Evolutionary conservation across 2,113 vertebrate genomes (phyloP).

Genomic region (Pygoscelis adeliae): DNA sequence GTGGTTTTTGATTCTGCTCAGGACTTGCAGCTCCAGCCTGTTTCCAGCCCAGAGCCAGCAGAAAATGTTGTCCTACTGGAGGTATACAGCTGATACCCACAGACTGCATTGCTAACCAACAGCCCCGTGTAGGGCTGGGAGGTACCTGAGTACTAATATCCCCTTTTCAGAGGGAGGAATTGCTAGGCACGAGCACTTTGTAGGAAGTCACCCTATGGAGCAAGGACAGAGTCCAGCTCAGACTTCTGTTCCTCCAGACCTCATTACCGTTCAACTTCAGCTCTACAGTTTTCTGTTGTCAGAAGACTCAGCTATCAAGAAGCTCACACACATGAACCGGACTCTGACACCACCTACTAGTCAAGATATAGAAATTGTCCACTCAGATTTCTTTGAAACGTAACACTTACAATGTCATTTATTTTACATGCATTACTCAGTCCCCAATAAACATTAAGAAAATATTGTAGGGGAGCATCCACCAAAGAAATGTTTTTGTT

Average conservation of each 20-base stretch:
- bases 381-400: background rate
- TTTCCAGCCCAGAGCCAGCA: background rate
- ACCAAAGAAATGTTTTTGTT: background rate
- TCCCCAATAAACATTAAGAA: background rate
- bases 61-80: background rate
- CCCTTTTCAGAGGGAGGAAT: background rate
- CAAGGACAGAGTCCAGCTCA: background rate
- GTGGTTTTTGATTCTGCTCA: background rate
- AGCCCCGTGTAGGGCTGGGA: background rate
- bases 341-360: background rate
- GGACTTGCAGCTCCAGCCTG: background rate
- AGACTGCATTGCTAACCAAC: background rate
- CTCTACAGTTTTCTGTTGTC: background rate
- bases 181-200: background rate
- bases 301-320: background rate
- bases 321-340: rapidly evolving
- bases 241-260: background rate
- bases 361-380: background rate
- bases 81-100: background rate
- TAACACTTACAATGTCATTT: background rate
- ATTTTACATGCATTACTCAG: background rate
- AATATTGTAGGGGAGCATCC: background rate
- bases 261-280: background rate
- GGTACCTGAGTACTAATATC: background rate
- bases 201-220: background rate